Percentiles rank a stretch among this genome's conserved stretches.
Conservation (phyloP, 2,888 invertebrate genomes). For the Lottia scabra region DNA sequence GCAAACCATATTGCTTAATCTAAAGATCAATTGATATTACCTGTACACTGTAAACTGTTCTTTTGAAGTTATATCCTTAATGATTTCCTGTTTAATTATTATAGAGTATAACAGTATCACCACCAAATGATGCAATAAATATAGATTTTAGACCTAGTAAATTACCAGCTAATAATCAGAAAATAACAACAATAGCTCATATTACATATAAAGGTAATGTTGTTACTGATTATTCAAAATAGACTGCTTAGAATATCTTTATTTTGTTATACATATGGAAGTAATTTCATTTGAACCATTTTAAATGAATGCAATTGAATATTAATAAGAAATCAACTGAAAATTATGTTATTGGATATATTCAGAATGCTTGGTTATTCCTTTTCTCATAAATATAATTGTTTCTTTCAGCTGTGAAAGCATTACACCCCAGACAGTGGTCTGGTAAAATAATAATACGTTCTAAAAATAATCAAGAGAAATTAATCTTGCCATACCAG, state of each 20-base stretch:
- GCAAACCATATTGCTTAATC: too few species aligned
- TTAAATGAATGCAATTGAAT: too few species aligned
- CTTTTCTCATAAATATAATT: slow-evolving; percentile 7
- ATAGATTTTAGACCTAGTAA: slow-evolving; percentile 78
- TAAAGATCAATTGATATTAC: too few species aligned
- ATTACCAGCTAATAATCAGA: slow-evolving; percentile 76
- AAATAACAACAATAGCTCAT: slow-evolving; percentile 77
- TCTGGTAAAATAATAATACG: slow-evolving; percentile 72
- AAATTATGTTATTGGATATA: too few species aligned
- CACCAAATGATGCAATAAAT: slow-evolving; percentile 77
- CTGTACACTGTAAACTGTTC: too few species aligned
- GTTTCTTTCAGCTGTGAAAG: slow-evolving; percentile 68
- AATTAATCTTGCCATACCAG: slow-evolving; percentile 78
- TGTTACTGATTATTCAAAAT: too few species aligned
- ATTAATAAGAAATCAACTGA: too few species aligned
- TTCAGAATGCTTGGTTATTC: not conserved
- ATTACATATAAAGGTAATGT: slow-evolving; percentile 78
- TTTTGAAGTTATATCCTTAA: too few species aligned
- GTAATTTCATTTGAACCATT: too few species aligned
- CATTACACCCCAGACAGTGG: slow-evolving; percentile 66
- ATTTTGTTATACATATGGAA: too few species aligned
- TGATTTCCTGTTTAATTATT: too few species aligned
- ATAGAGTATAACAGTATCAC: slow-evolving; percentile 70
- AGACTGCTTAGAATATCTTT: too few species aligned
- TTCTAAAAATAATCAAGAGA: slow-evolving; percentile 71